Base-by-base conservation (phyloP, 2,113 vertebrate species). In the Cochlearius cochlearius region DNA sequence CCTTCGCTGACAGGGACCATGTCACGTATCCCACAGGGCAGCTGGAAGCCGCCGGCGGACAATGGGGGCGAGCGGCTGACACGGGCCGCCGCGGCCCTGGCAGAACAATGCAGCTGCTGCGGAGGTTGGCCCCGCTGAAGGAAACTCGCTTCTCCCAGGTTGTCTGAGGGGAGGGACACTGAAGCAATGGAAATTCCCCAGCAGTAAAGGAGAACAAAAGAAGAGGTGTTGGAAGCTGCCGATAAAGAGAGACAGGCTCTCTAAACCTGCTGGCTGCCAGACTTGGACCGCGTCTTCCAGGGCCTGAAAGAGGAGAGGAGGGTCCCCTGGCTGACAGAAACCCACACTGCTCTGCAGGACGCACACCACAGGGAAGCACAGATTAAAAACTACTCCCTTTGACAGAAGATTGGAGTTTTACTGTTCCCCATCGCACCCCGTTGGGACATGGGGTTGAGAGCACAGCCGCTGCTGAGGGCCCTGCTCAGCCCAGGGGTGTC, bases 171-270 rank as follows among this genome's bases (percentile, higher is more conserved):
- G 94, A 94, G 90, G 92, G 88, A 95, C 90, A 23, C 75, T 74
- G 72, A 62, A 93, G 96, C 88, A 95, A 71, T 97, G 96, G 96
- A 97, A 97, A 96, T 94, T 96, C 95, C 93, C 96, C 90, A 92
- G 90, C 94, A 93, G 59, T 71, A 90, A 90, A 76, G 41, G 38
- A 74, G 82, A 96, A 97, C 95, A 96, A 96, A 96, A 96, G 95
- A 91, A 95, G 66, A 96, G 82, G 94, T 95, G 88, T 59, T 95
- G 75, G 93, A 94, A 94, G 45, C 79, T 90, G 90, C 59, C 0
- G 12, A 76, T 93, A 89, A 85, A 92, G 74, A 75, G 56, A 96
- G 62, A 69, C 53, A 76, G 68, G 58, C 72, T 72, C 41, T 62
- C 34, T 58, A 80, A 90, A 88, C 20, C 68, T 47, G 41, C 58